Base-by-base conservation (phyloP, 1,140 invertebrate genomes). In the Agrypnia vestita region DNA sequence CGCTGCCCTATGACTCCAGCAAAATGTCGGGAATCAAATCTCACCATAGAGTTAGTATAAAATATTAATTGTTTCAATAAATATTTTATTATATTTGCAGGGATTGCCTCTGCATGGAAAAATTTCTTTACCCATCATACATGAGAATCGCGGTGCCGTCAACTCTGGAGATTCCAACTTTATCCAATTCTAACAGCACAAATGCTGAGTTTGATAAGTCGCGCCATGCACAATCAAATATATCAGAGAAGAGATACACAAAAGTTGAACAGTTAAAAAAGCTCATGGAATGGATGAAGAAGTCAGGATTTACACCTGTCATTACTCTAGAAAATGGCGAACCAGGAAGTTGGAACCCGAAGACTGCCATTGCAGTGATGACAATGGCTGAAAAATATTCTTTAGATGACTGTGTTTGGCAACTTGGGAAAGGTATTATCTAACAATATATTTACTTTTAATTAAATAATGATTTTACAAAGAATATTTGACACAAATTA, bases 351-450 rank as follows among this genome's bases (percentile, higher is more conserved):
- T 93, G 92, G 91, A 90, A 92, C 84, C 86, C 91, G 0, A 89
- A 89, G 67, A 86, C 89, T 12, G 86, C 89, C 3, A 77, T 91
- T 17, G 87, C 91, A 49, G 86, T 93, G 8, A 85, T 94, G 13
- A 88, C 90, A 0, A 88, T 91, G 11, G 91, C 90, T n/a, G 90
- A 93, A 83, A 88, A 90, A 62, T 88, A 90, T 53, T 88, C 89
- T 17, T 86, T 92, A 67, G 90, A 88, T 35, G 87, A 90, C 9
- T 91, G 88, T 13, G 86, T 85, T 55, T 94, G 92, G 92, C 92
- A 94, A 83, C 84, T 94, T n/a, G 92, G 92, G 47, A 92, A 92
- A 84, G 93, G 93, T 94, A 85, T n/a, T n/a, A n/a, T n/a, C n/a
- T n/a, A n/a, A n/a, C n/a, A n/a, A 85, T n/a, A 61, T 11, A n/a